A percentile compares a stretch with the other conserved stretches of the same genome.
phyloP scores from a whole-genome alignment of 1,140 invertebrate genomes.

The Aphelenchoides fujianensis region DNA sequence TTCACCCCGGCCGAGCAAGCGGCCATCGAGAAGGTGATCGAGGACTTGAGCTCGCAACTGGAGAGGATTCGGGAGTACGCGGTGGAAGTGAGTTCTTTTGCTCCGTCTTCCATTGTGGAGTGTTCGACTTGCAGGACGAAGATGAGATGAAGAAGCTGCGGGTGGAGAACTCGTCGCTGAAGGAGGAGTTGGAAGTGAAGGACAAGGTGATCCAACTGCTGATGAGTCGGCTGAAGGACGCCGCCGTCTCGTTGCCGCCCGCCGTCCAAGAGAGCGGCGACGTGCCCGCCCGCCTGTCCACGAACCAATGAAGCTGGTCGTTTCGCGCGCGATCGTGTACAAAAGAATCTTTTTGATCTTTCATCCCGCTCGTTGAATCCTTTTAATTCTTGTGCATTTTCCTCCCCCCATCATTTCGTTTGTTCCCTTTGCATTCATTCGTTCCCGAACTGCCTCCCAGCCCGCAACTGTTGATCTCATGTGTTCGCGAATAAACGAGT shows the following conservation, averaged over 20 bases:
- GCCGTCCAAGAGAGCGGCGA: background rate
- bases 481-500: too few species aligned
- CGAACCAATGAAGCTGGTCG: too few species aligned
- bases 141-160: conserved; percentile 22
- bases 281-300: background rate
- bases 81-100: conserved; percentile 13
- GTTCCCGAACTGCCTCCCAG: too few species aligned
- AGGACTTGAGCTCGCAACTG: conserved; percentile 1
- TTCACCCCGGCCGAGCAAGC: conserved; percentile 6
- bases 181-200: conserved; percentile 20
- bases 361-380: background rate
- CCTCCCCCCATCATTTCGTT: background rate
- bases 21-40: conserved; percentile 20
- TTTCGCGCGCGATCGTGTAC: too few species aligned
- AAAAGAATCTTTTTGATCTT: too few species aligned
- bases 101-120: background rate
- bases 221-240: conserved; percentile 15
- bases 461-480: too few species aligned
- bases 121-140: conserved; percentile 14
- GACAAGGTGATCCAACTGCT: conserved; percentile 16
- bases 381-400: background rate
- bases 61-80: conserved; percentile 11
- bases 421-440: background rate
- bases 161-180: conserved; percentile 12
- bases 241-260: background rate